Conservation (phyloP, 2,113 vertebrate species). For the Myanophis thanlyinensis region DNA sequence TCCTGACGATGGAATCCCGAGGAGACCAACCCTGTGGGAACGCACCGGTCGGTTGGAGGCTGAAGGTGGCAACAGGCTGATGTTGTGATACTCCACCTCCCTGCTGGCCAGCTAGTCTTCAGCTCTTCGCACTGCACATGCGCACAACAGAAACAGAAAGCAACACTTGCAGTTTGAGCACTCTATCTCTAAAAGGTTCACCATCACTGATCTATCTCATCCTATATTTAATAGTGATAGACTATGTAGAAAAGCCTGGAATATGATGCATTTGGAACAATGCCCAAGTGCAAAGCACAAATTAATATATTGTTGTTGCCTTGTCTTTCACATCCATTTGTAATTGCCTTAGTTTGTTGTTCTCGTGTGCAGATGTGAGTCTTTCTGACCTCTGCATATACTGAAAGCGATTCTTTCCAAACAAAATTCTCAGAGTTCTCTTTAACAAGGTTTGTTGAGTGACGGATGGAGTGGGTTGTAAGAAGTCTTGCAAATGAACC, state of each 20-base stretch:
- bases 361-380: background rate
- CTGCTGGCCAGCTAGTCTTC: too few relatives aligned
- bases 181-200: too few relatives aligned
- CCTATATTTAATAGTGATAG: background rate
- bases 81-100: too few relatives aligned
- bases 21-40: too few relatives aligned
- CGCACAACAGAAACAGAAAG: too few relatives aligned
- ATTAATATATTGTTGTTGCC: background rate
- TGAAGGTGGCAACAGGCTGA: too few relatives aligned
- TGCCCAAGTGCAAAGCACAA: background rate
- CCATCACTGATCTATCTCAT: background rate
- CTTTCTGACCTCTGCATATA: background rate
- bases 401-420: background rate
- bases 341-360: background rate
- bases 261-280: background rate
- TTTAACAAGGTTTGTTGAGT: background rate
- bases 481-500: background rate
- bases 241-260: background rate
- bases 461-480: background rate
- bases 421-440: background rate
- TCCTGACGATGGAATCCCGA: too few relatives aligned
- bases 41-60: too few relatives aligned
- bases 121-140: too few relatives aligned
- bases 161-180: too few relatives aligned
- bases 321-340: background rate